A percentile compares a stretch with the other conserved stretches of the same genome.
Evolutionary conservation across 2,113 vertebrate species (phyloP).

Genomic region (Sander lucioperca): DNA sequence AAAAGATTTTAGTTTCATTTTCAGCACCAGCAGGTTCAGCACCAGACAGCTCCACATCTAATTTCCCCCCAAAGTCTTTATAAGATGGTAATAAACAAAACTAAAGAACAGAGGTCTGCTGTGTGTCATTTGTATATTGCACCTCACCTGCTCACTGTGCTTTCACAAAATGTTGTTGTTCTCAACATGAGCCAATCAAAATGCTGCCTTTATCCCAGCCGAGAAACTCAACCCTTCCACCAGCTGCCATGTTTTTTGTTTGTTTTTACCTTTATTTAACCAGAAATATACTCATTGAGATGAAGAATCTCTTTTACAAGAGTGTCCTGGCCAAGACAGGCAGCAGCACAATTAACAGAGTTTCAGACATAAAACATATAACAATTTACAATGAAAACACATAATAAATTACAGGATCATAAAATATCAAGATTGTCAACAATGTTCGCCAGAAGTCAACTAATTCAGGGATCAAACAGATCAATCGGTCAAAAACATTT

Average conservation of each 20-base stretch:
- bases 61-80: not conserved
- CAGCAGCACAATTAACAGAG: too few species aligned
- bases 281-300: too few species aligned
- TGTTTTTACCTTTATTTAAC: too few species aligned
- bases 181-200: conserved; percentile 57
- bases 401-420: too few species aligned
- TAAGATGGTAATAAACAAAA: conserved; percentile 33
- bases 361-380: too few species aligned
- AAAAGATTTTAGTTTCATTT: not conserved
- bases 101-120: conserved; percentile 8
- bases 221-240: conserved; percentile 33
- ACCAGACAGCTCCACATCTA: conserved; percentile 34
- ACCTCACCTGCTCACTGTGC: conserved; percentile 13
- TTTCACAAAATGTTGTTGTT: conserved; percentile 46
- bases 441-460: too few species aligned
- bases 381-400: too few species aligned
- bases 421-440: too few species aligned
- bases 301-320: too few species aligned
- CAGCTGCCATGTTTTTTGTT: conserved; percentile 5
- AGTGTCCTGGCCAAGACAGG: too few species aligned
- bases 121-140: conserved; percentile 15
- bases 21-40: conserved; percentile 44
- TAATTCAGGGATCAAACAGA: too few species aligned
- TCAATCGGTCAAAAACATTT: too few species aligned
- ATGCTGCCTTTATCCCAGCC: conserved; percentile 27